Conservation (phyloP, 2,888 invertebrate species). For the Drosophila recens region DNA sequence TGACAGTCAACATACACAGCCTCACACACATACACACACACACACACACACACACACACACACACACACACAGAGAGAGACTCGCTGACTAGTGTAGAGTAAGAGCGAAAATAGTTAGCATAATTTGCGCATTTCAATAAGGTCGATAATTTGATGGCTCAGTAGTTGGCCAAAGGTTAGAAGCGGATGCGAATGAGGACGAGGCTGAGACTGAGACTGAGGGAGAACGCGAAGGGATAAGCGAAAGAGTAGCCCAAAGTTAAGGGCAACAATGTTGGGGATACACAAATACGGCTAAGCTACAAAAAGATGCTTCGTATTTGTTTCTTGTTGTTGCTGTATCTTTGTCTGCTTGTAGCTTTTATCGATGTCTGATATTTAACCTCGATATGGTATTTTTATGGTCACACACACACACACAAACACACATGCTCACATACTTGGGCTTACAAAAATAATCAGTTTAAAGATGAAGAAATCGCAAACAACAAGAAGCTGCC, state of each 20-base stretch:
- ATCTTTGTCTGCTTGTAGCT: conserved; percentile 64
- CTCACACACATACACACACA: conserved; percentile 32
- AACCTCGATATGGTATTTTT: conserved; percentile 72
- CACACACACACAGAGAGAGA: conserved; percentile 20
- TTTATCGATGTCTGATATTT: conserved; percentile 81
- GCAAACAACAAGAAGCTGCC: conserved; percentile 53
- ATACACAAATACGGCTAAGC: conserved; percentile 15
- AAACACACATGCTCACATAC: conserved; percentile 5
- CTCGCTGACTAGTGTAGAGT: neutral
- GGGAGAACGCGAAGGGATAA: conserved; percentile 19
- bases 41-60: conserved; percentile 25
- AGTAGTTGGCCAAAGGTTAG: conserved; percentile 66
- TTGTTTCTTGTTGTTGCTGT: conserved; percentile 35
- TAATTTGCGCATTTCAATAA: conserved; percentile 78
- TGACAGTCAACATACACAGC: conserved; percentile 66
- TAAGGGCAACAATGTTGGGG: conserved; percentile 34
- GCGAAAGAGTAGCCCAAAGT: conserved; percentile 45
- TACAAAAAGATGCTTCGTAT: conserved; percentile 56
- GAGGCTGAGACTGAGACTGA: conserved; percentile 15
- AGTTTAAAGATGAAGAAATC: conserved; percentile 79
- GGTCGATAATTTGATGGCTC: conserved; percentile 80
- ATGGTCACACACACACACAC: conserved; percentile 27
- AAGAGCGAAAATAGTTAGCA: conserved; percentile 70
- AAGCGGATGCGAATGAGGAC: conserved; percentile 9
- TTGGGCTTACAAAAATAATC: conserved; percentile 73